These are phyloP conservation scores for Mechanitis mazaeus DNA, from an alignment of 2,888 invertebrate genomes.

Conservation along the genomic window DNA sequence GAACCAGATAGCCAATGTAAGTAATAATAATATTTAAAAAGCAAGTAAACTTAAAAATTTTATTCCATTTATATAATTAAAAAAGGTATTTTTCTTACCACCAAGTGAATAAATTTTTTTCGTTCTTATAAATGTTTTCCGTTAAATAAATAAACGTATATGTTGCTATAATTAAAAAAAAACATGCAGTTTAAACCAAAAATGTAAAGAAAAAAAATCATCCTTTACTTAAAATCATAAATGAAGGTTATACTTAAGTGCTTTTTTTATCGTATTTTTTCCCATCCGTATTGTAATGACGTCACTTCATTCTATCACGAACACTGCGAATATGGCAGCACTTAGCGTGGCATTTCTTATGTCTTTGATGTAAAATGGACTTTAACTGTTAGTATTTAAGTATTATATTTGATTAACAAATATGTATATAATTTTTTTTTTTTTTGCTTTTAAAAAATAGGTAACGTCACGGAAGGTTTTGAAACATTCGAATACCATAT, in stretches of 20 bases:
- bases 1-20: neutral
- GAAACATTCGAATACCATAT: no score
- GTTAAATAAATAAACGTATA: neutral
- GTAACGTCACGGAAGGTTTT: no score
- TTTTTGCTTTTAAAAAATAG: no score
- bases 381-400: neutral
- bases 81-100: no score
- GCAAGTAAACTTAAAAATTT: no score
- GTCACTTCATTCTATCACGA: neutral
- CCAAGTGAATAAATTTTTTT: no score
- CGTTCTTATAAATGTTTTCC: neutral
- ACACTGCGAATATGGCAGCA: neutral
- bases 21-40: no score
- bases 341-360: neutral
- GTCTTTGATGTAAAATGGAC: neutral
- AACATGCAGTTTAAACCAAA: neutral
- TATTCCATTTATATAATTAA: no score
- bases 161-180: neutral
- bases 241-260: conserved; percentile 27
- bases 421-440: no score
- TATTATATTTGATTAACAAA: no score
- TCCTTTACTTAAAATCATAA: neutral
- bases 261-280: conserved; percentile 12
- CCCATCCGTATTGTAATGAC: neutral
- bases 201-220: neutral